phyloP scores from a whole-genome alignment of 2,113 vertebrate genomes.

The Sinocyclocheilus grahami region DNA sequence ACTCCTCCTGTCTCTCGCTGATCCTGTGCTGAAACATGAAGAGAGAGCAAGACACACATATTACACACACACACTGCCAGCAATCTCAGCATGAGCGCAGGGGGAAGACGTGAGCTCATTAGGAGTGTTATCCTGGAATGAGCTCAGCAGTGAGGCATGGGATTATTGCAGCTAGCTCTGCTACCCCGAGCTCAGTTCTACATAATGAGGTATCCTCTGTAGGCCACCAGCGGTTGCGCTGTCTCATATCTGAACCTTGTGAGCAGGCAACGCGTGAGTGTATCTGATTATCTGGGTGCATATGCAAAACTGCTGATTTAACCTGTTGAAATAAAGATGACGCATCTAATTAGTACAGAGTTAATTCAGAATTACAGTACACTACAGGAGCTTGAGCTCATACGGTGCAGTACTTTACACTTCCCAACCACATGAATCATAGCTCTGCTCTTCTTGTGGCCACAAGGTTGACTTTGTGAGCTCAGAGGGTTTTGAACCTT shows the following conservation, averaged over 20 bases:
- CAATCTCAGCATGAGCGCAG: conserved; percentile 64
- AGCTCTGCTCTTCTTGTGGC: background rate
- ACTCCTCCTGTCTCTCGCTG: conserved; percentile 53
- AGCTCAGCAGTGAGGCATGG: conserved; percentile 67
- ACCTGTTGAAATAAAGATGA: conserved; percentile 22
- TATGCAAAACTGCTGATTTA: conserved; percentile 20
- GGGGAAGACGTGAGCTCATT: conserved; percentile 72
- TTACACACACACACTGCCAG: conserved; percentile 57
- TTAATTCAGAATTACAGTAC: conserved; percentile 6
- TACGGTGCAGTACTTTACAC: background rate
- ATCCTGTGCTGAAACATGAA: conserved; percentile 60
- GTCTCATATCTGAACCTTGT: conserved; percentile 29
- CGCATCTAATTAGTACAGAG: conserved; percentile 1
- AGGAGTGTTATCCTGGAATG: conserved; percentile 68
- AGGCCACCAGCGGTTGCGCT: conserved; percentile 18
- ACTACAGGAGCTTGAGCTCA: background rate
- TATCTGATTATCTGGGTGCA: conserved; percentile 6
- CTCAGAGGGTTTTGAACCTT: background rate
- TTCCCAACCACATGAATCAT: background rate
- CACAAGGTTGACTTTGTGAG: background rate
- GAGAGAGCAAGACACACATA: conserved; percentile 24
- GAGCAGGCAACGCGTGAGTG: background rate
- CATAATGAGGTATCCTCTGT: conserved; percentile 65
- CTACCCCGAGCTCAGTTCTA: conserved; percentile 64
- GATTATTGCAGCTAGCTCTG: conserved; percentile 55